Evolutionary conservation across 2,888 invertebrate species (phyloP), one percentile per base, ranked within the genome.

Genomic region (Malachius bipustulatus): DNA sequence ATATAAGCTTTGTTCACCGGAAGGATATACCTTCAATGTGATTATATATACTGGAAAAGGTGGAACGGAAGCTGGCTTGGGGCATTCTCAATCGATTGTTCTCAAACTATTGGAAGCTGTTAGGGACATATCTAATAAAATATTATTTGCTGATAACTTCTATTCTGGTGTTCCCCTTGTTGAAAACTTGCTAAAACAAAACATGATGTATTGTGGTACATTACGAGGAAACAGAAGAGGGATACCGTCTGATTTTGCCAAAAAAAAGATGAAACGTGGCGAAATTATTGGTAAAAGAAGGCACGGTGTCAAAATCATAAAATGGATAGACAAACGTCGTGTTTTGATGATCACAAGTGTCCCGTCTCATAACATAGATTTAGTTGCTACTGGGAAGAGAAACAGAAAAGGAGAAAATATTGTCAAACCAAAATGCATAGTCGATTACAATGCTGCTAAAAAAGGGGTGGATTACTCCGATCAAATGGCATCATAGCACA

Each of bases 11-110:
- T 19, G 24, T 19, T 19, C 14, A 10, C 14, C 15, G n/a, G 30
- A 30, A 30, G 11, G 13, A n/a, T 30, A 30, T 6, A 30, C 30
- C 11, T 30, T 30, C 30, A 30, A 30, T 13, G 11, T 13, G n/a
- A 30, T 10, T n/a, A 13, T 30, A 13, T 30, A 30, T 9, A 11
- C 11, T 30, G 30, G 9, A 10, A 9, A 30, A 30, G 30, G 30
- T 13, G 30, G 14, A 11, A 30, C 30, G 6, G 9, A 30, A 12
- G 11, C 10, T 3, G 13, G 14, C 9, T 3, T 30, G n/a, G 30
- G 30, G n/a, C 30, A 30, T 13, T 30, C 30, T n/a, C 30, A 30
- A 6, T 30, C 30, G n/a, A 13, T 30, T 30, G 30, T 30, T 30
- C 4, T 30, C 3, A 30, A 30, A 30, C 14, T 30, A 13, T 14